Conservation (phyloP, 2,888 invertebrate species). For the Cyaniris semiargus region DNA sequence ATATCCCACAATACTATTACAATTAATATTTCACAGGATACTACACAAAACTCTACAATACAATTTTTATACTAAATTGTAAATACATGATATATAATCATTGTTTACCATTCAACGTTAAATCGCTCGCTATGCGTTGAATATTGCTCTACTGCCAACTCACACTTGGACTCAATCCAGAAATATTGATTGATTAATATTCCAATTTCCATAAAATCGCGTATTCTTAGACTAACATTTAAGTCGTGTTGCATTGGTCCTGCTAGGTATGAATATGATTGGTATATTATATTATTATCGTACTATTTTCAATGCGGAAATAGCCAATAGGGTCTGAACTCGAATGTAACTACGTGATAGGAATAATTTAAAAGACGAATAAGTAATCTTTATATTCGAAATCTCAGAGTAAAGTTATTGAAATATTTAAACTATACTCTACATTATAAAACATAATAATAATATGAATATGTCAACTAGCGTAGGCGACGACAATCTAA, state of each 20-base stretch:
- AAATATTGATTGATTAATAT: conserved; percentile 24
- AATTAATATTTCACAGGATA: too few species aligned
- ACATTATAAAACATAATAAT: neutral
- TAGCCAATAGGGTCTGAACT: too few species aligned
- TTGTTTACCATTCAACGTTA: neutral
- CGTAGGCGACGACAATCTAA: conserved; percentile 16
- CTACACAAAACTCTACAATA: too few species aligned
- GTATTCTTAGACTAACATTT: neutral
- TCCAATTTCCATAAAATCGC: conserved; percentile 14
- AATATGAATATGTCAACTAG: neutral
- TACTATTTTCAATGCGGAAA: too few species aligned
- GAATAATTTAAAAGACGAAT: too few species aligned
- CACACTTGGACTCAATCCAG: conserved; percentile 18
- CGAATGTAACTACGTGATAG: too few species aligned
- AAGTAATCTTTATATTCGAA: too few species aligned
- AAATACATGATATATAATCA: neutral
- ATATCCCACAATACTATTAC: too few species aligned
- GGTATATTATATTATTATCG: too few species aligned
- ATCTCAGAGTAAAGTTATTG: too few species aligned
- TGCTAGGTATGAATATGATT: too few species aligned
- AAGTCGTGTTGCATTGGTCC: neutral
- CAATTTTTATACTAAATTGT: neutral
- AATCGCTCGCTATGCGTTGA: neutral
- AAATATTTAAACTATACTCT: too few species aligned
- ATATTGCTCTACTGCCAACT: conserved; percentile 1